A percentile compares a stretch with the other conserved stretches of the same genome.
phyloP scores from a whole-genome alignment of 2,113 vertebrate genomes.

The Percina caprodes region DNA sequence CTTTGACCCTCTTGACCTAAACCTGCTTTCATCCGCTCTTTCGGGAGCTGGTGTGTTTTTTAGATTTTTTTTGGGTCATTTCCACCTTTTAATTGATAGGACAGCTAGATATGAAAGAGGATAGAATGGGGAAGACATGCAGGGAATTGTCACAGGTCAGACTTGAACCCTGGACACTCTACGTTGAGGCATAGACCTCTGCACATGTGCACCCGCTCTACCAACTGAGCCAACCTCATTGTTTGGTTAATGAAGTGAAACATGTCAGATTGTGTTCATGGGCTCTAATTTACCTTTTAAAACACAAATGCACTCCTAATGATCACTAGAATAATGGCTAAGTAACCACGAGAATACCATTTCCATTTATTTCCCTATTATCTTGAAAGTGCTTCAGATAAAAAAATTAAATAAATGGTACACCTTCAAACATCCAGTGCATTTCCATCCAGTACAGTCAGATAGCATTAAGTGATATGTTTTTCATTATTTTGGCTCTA shows the following conservation, averaged over 20 bases:
- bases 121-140: too few relatives aligned
- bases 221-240: neutral
- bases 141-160: too few relatives aligned
- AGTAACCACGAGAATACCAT: neutral
- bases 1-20: constrained; percentile 40
- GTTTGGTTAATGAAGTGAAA: constrained; percentile 22
- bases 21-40: constrained; percentile 47
- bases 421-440: neutral
- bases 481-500: constrained; percentile 5
- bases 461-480: neutral
- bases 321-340: neutral
- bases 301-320: constrained; percentile 3
- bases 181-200: too few relatives aligned
- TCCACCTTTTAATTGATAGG: too few relatives aligned
- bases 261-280: constrained; percentile 19
- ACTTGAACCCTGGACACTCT: too few relatives aligned
- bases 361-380: neutral
- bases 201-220: too few relatives aligned
- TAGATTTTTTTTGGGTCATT: too few relatives aligned
- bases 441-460: neutral
- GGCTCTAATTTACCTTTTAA: constrained; percentile 20
- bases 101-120: too few relatives aligned
- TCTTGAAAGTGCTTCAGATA: neutral
- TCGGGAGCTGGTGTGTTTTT: constrained; percentile 37
- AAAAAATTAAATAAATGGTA: neutral